Evolutionary conservation across 2,888 invertebrate genomes (phyloP), one percentile per base, ranked within the genome.

Genomic region (Caenorhabditis afra): DNA sequence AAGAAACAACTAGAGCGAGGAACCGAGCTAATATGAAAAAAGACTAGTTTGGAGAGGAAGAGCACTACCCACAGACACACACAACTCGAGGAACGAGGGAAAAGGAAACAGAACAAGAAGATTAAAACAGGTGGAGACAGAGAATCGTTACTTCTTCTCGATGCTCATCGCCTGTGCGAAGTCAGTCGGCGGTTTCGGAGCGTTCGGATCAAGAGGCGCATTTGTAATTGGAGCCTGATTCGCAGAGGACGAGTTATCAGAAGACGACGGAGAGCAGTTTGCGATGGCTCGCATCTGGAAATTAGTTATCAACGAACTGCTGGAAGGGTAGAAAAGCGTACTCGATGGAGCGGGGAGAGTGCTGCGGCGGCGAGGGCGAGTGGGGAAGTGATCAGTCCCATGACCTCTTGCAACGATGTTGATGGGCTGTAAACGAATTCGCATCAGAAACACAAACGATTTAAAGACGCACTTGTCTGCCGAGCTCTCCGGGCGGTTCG

Each of bases 361-460:
- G 81, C 66, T n/a, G 81, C 66, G 7, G 81, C 79, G 2, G 81
- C 73, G 20, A 83, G 73, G 29, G 82, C 64, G 22, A 67, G 64
- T 20, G 74, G 68, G 0, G 82, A 79, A 23, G 76, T 73, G 2
- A 68, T 71, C 35, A 84, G 67, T 16, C 79, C 79, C 61, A 79
- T 65, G 22, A 66, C 76, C 44, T 74, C 79, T 20, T 61, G 67
- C 61, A 82, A 50, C 22, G 81, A 79, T 37, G 79, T 82, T 11
- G 80, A 79, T 53, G 77, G 70, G 55, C 84, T 84, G 62, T 58
- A 83, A 53, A 44, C 8, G 8, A 14, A 12, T 39, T 57, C 45
- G 16, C 22, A 7, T 29, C 7, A 29, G 3, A 29, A 29, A 29
- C 18, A 49, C 11, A 52, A 57, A 58, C 1, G 0, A 20, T 1